A percentile compares a stretch with the other conserved stretches of the same genome.
Evolutionary conservation across 2,797 vertebrate species (phyloP).

Genomic region (Labeo calbasu): DNA sequence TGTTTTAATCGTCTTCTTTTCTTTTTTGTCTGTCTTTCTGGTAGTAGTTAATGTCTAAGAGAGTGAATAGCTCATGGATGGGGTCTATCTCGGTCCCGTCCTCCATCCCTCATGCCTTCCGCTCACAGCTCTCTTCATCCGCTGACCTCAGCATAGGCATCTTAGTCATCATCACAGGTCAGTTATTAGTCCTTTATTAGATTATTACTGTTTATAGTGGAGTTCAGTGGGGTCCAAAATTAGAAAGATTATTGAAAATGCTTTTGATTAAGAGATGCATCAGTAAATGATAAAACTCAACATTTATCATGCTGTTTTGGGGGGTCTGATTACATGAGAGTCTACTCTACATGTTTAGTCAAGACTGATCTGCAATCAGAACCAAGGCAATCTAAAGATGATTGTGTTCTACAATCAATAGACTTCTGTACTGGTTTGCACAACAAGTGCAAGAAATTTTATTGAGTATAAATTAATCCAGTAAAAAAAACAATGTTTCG

Average conservation of each 20-base stretch:
- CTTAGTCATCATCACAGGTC: constrained; percentile 66
- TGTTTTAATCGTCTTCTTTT: neutral
- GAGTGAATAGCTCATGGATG: constrained; percentile 46
- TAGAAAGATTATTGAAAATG: neutral
- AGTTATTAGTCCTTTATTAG: neutral
- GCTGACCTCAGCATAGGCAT: constrained; percentile 62
- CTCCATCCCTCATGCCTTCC: constrained; percentile 58
- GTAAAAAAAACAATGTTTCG: too few species aligned
- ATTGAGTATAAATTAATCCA: too few species aligned
- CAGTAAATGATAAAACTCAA: neutral
- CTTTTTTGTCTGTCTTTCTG: neutral
- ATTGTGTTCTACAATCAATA: neutral
- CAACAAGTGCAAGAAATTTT: neutral
- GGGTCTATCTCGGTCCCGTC: constrained; percentile 55
- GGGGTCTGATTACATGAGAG: neutral
- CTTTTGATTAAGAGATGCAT: neutral
- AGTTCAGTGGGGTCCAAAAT: neutral
- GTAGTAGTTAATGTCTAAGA: constrained; percentile 46
- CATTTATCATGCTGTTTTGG: neutral
- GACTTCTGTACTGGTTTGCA: neutral
- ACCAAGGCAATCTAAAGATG: neutral
- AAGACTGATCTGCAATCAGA: neutral
- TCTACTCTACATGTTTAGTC: neutral
- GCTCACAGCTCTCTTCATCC: constrained; percentile 62
- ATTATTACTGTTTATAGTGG: neutral